Evolutionary conservation across 37 sponge, comb jelly and placozoan species (phyloP), one percentile per base, ranked within the genome.

Genomic region (Geodia barretti): DNA sequence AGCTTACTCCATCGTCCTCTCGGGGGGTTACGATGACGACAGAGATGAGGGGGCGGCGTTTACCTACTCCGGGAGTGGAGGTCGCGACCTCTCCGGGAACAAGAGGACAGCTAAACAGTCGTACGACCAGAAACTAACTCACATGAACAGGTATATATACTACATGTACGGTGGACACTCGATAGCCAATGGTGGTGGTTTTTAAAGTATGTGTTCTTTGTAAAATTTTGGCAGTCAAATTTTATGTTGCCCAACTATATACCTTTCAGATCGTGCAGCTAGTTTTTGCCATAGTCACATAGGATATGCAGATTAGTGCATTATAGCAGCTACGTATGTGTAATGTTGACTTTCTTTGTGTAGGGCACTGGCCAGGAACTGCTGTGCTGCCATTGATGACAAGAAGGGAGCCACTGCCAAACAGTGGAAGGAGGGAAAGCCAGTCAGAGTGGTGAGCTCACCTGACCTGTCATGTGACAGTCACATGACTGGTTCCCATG

Each of bases 1-100:
- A 5, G 88, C 93, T 5, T 96, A 91, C 77, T 96, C 96, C 41
- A 92, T 96, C 17, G 96, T 92, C 25, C 82, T 96, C 39, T 92
- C 96, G 11, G 96, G 96, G 23, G 97, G 97, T 2, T 97, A 97
- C 79, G 97, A 97, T 14, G 94, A 97, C 70, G 97, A 93, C 39
- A 43, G 83, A 80, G 97, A 97, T 42, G 32, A 87, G 62, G 97
- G 97, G 24, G 88, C 77, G 38, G 94, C 91, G 86, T 97, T 97
- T 67, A 86, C 77, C 28, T 97, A 97, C 81, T 91, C 94, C 3
- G 97, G 97, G 1, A 93, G 94, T 83, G 97, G 97, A 4, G 97
- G 97, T 31, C 75, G 97, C 34, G 97, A 97, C 76, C 79, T 97
- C 73, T 93, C 94, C 23, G 97, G 97, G 42, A 97, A 97, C 86